Conservation (phyloP, 2,888 invertebrate genomes). For the Amphimallon solstitiale region DNA sequence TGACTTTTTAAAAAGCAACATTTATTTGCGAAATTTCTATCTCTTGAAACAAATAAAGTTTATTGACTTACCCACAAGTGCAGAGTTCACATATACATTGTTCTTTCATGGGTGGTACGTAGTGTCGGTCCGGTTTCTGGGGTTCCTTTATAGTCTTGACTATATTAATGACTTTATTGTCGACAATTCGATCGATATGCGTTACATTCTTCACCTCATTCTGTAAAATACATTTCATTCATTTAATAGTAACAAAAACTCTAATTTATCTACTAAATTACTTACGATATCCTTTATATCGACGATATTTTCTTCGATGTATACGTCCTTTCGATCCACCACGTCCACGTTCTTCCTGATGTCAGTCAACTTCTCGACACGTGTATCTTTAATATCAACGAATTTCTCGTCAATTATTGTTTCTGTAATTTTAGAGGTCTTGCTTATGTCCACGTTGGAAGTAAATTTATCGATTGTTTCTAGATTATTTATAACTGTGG, state of each 20-base stretch:
- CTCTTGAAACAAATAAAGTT: neutral
- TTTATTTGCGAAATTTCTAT: too few species aligned
- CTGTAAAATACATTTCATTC: conserved; percentile 51
- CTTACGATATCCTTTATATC: conserved; percentile 68
- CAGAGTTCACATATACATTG: conserved; percentile 91
- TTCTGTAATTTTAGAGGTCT: conserved; percentile 43
- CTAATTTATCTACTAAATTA: conserved; percentile 40
- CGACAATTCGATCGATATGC: conserved; percentile 62
- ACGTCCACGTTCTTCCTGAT: conserved; percentile 43
- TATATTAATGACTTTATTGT: conserved; percentile 66
- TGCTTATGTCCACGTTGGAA: conserved; percentile 27
- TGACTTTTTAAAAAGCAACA: too few species aligned
- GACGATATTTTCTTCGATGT: conserved; percentile 69
- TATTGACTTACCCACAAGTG: conserved; percentile 84
- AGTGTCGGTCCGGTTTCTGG: conserved; percentile 57
- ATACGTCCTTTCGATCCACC: conserved; percentile 61
- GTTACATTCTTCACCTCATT: conserved; percentile 61
- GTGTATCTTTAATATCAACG: conserved; percentile 40
- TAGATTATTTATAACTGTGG: conserved; percentile 17
- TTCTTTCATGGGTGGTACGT: conserved; percentile 69
- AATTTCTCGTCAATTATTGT: conserved; percentile 50
- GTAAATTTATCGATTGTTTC: conserved; percentile 32
- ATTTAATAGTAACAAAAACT: conserved; percentile 10
- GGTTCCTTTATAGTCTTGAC: conserved; percentile 60
- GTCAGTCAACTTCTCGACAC: conserved; percentile 39